phyloP scores from a whole-genome alignment of 2,113 vertebrate species.

The Vidua chalybeata region DNA sequence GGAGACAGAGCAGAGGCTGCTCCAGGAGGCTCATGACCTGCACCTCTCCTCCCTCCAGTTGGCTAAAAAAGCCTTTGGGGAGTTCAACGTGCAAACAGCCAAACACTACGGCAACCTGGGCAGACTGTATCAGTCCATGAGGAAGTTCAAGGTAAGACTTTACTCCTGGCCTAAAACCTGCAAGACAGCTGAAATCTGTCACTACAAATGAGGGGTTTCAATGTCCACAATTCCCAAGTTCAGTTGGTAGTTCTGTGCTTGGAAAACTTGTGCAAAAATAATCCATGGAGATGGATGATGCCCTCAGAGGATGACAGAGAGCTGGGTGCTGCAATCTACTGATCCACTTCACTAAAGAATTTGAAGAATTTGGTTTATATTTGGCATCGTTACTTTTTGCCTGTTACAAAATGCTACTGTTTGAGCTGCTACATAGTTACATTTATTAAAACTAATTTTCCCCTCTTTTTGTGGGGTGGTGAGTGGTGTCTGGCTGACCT shows the following conservation, averaged over 20 bases:
- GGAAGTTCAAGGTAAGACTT: slow-evolving; percentile 93
- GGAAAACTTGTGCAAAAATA: neutral
- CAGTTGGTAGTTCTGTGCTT: neutral
- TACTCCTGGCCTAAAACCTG: neutral
- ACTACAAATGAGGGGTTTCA: neutral
- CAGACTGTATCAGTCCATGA: slow-evolving; percentile 98
- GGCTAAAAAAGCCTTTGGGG: slow-evolving; percentile 98
- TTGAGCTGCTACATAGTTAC: accelerated
- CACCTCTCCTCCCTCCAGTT: slow-evolving; percentile 97
- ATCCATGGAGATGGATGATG: accelerated
- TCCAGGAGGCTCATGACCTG: slow-evolving; percentile 96
- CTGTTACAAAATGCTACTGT: neutral
- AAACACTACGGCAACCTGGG: slow-evolving; percentile 99
- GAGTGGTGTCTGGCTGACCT: neutral
- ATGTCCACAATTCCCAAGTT: accelerated
- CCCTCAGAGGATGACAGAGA: neutral
- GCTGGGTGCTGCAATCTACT: neutral
- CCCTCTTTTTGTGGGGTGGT: accelerated
- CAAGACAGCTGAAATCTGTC: neutral
- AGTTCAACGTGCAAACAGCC: slow-evolving; percentile 98
- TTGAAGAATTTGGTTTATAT: neutral
- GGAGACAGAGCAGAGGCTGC: slow-evolving; percentile 94
- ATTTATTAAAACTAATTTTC: neutral
- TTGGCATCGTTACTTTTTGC: neutral
- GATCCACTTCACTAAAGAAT: neutral